Conservation (phyloP, 2,113 vertebrate genomes). For the Tupaia tana region DNA sequence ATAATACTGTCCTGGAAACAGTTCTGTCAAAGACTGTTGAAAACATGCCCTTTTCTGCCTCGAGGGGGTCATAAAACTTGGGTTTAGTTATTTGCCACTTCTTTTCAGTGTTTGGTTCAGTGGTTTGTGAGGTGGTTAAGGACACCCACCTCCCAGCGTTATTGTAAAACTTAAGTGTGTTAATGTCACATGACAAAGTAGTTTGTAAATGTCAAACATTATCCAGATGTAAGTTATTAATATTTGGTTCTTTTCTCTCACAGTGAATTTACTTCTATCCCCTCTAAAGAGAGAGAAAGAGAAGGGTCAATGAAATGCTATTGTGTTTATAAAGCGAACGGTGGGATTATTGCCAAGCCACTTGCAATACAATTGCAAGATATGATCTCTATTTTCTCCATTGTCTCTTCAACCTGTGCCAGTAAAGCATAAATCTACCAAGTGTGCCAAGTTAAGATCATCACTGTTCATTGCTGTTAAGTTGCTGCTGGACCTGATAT, state of each 20-base stretch:
- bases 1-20: not conserved
- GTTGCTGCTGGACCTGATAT: not conserved
- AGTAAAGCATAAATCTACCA: not conserved
- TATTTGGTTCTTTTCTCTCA: not conserved
- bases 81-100: not conserved
- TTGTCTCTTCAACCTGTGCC: not conserved
- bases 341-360: not conserved
- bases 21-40: not conserved
- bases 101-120: not conserved
- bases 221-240: not conserved
- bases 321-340: not conserved
- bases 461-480: not conserved
- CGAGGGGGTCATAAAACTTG: not conserved
- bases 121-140: not conserved
- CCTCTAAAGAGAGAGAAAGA: not conserved
- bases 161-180: not conserved
- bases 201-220: not conserved
- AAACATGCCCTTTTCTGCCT: not conserved
- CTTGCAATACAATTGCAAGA: not conserved
- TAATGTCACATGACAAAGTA: not conserved
- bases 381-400: rapidly evolving
- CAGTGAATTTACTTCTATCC: not conserved
- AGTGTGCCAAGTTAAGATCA: not conserved
- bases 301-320: not conserved
- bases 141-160: not conserved